A percentile compares a stretch with the other conserved stretches of the same genome.
These are phyloP conservation scores for Corythornis madagascariensis DNA, from an alignment of 2,113 vertebrate genomes.

Conservation along the genomic window DNA sequence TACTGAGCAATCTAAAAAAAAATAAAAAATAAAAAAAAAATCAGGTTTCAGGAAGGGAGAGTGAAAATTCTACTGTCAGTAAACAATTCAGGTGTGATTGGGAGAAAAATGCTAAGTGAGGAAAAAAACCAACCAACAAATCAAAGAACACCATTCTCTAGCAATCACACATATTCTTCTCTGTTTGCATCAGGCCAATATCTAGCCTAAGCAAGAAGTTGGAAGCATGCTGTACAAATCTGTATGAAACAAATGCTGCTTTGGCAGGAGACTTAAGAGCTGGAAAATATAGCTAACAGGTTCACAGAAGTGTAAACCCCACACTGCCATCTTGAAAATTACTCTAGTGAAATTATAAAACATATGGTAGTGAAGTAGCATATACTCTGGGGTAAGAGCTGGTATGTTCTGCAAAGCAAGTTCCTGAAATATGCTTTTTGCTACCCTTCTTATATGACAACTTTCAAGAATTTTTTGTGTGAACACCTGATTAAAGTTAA, in stretches of 20 bases:
- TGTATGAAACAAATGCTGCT: conserved; percentile 43
- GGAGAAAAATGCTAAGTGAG: background rate
- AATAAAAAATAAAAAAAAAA: background rate
- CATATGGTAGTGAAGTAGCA: conserved; percentile 4
- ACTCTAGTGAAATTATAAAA: conserved; percentile 37
- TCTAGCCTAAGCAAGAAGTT: background rate
- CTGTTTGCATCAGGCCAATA: background rate
- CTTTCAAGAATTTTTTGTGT: background rate
- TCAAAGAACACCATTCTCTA: background rate
- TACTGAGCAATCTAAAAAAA: background rate
- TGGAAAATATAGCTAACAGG: conserved; percentile 35
- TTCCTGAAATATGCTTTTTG: conserved; percentile 17
- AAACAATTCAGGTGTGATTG: background rate
- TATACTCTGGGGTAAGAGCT: background rate
- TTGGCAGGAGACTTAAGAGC: conserved; percentile 33
- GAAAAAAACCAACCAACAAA: accelerated
- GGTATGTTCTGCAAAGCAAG: background rate
- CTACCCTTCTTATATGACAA: background rate
- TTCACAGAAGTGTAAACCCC: conserved; percentile 43
- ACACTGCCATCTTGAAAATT: conserved; percentile 35
- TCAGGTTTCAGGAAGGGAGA: background rate
- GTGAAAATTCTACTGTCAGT: background rate
- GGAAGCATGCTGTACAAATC: conserved; percentile 23
- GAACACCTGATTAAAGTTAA: background rate
- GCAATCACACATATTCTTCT: background rate